These are phyloP conservation scores for Caenorhabditis afra DNA, from an alignment of 2,888 invertebrate genomes.

Conservation along the genomic window DNA sequence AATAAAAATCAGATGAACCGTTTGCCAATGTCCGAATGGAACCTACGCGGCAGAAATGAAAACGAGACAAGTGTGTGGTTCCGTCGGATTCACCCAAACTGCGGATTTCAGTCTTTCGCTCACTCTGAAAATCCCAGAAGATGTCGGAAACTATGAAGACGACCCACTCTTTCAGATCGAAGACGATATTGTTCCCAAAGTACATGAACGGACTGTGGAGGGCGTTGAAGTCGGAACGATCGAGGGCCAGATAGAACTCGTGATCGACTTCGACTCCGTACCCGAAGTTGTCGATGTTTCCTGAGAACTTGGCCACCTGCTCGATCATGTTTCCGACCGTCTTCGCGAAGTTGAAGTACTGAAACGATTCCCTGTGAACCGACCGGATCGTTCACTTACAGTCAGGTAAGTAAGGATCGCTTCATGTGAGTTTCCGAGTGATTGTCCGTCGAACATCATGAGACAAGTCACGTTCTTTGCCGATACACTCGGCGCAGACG, in stretches of 20 bases:
- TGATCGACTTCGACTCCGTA: not conserved
- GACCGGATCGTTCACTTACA: too few relatives aligned
- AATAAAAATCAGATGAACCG: too few relatives aligned
- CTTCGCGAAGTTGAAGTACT: slow-evolving; percentile 42
- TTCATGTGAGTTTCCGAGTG: not conserved
- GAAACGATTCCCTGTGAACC: too few relatives aligned
- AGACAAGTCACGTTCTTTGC: slow-evolving; percentile 38
- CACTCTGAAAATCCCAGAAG: slow-evolving; percentile 15
- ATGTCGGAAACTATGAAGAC: too few relatives aligned
- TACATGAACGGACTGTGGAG: not conserved
- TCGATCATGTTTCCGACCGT: not conserved
- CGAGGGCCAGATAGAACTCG: not conserved
- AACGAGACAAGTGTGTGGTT: slow-evolving; percentile 32
- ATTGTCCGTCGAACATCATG: slow-evolving; percentile 39
- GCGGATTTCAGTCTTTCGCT: slow-evolving; percentile 3
- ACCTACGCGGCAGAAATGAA: slow-evolving; percentile 43
- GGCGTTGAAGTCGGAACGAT: not conserved
- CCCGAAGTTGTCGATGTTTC: slow-evolving; percentile 31
- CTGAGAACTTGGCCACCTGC: slow-evolving; percentile 23
- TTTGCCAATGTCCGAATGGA: too few relatives aligned
- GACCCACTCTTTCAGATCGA: slow-evolving; percentile 36
- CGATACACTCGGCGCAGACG: too few relatives aligned
- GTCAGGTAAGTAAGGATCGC: slow-evolving; percentile 10
- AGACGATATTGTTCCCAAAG: slow-evolving; percentile 16
- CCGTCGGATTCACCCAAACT: slow-evolving; percentile 4